Percentiles rank a stretch among this genome's conserved stretches.
Evolutionary conservation across 2,888 invertebrate species (phyloP).

Genomic region (Eugnorisma glareosa): DNA sequence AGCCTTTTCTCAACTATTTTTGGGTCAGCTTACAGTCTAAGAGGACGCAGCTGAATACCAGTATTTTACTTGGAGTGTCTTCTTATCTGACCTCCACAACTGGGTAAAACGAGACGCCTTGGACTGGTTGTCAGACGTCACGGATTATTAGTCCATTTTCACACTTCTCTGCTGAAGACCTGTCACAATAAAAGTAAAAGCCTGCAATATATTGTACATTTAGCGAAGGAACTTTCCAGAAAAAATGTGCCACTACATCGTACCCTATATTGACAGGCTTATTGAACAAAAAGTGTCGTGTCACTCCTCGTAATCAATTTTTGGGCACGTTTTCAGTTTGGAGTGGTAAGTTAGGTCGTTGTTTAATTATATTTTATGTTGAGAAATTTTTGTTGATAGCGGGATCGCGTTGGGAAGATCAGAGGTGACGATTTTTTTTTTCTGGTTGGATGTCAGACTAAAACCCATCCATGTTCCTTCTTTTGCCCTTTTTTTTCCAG

Average conservation of each 20-base stretch:
- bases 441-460: too few relatives aligned
- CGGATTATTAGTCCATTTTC: not conserved
- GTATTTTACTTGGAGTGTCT: too few relatives aligned
- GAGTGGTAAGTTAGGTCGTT: constrained; percentile 52
- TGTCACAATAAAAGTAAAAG: constrained; percentile 13
- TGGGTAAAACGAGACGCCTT: too few relatives aligned
- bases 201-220: constrained; percentile 15
- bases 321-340: constrained; percentile 46
- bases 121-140: too few relatives aligned
- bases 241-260: constrained; percentile 36
- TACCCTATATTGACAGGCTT: constrained; percentile 50
- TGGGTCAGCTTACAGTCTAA: too few relatives aligned
- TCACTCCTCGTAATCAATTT: constrained; percentile 64
- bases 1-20: too few relatives aligned
- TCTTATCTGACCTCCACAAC: too few relatives aligned
- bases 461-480: too few relatives aligned
- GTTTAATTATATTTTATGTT: constrained; percentile 27
- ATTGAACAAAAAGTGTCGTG: constrained; percentile 54
- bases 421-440: too few relatives aligned
- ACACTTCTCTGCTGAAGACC: not conserved
- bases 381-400: not conserved
- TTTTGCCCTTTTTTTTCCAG: too few relatives aligned
- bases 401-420: not conserved
- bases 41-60: too few relatives aligned
- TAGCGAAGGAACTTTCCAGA: constrained; percentile 11